phyloP scores from a whole-genome alignment of 2,113 vertebrate genomes.

The Etia nguti region DNA sequence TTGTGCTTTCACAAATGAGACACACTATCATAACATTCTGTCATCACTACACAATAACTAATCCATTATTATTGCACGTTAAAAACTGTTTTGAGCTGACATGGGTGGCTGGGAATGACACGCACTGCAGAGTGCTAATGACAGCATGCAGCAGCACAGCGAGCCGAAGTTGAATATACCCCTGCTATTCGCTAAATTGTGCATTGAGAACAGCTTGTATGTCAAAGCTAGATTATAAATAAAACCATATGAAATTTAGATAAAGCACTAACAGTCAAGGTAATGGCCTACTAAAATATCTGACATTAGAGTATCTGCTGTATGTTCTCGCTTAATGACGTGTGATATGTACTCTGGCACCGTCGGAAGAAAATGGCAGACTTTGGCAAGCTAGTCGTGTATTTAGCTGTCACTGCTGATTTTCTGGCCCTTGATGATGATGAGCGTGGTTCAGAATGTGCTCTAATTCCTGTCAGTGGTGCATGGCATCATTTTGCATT shows the following conservation, averaged over 20 bases:
- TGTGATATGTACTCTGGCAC: constrained; percentile 33
- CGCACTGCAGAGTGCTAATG: neutral
- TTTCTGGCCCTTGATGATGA: constrained; percentile 55
- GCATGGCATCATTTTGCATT: constrained; percentile 18
- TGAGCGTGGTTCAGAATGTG: constrained; percentile 17
- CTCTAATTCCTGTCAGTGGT: constrained; percentile 14
- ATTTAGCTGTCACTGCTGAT: constrained; percentile 57
- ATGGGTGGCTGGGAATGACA: neutral
- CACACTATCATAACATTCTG: neutral
- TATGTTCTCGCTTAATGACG: constrained; percentile 25
- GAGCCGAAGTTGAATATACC: neutral
- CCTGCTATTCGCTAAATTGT: neutral
- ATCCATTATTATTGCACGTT: constrained; percentile 7
- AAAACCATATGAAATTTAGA: constrained; percentile 18
- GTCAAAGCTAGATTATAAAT: constrained; percentile 29
- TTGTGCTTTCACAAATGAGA: constrained; percentile 10
- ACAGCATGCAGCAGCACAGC: neutral
- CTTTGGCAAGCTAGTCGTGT: constrained; percentile 32
- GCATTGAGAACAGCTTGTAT: constrained; percentile 1
- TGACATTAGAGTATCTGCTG: constrained; percentile 14
- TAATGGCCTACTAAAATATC: constrained; percentile 39
- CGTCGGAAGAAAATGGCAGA: constrained; percentile 39
- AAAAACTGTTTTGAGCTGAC: neutral
- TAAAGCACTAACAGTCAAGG: constrained; percentile 24
- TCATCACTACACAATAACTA: neutral